phyloP scores from a whole-genome alignment of 2,797 vertebrate species.

The Clarias pachynema region DNA sequence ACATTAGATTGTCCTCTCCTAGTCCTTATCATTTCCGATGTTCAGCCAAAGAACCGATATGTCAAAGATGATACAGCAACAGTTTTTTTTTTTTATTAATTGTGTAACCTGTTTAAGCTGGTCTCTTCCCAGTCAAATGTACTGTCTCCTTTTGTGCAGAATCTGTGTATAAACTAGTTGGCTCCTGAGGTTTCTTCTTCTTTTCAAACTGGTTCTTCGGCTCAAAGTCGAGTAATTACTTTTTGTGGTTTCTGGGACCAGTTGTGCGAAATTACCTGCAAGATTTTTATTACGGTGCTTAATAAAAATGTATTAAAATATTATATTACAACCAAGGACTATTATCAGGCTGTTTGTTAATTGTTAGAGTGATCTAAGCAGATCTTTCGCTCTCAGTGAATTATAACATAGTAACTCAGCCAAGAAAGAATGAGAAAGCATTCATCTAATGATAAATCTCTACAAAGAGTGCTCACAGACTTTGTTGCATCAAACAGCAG shows the following conservation, averaged over 20 bases:
- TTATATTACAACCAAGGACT: constrained; percentile 30
- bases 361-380: constrained; percentile 45
- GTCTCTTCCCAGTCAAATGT: background rate
- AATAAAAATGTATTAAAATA: constrained; percentile 21
- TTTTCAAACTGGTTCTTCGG: constrained; percentile 15
- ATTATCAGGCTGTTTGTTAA: constrained; percentile 41
- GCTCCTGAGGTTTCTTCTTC: constrained; percentile 36
- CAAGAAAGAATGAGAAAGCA: constrained; percentile 26
- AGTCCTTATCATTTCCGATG: background rate
- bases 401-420: constrained; percentile 6
- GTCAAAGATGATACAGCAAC: background rate
- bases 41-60: constrained; percentile 6
- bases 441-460: constrained; percentile 46
- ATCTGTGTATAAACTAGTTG: constrained; percentile 31
- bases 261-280: constrained; percentile 40
- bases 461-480: constrained; percentile 19
- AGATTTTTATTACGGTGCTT: too few relatives aligned
- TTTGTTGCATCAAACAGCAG: constrained; percentile 42
- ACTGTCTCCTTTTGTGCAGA: background rate
- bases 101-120: background rate
- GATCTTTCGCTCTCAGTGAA: constrained; percentile 23
- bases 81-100: background rate
- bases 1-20: constrained; percentile 24
- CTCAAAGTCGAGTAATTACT: constrained; percentile 27
- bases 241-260: constrained; percentile 12